Evolutionary conservation across 2,888 invertebrate species (phyloP).

Genomic region (Halictus ligatus): DNA sequence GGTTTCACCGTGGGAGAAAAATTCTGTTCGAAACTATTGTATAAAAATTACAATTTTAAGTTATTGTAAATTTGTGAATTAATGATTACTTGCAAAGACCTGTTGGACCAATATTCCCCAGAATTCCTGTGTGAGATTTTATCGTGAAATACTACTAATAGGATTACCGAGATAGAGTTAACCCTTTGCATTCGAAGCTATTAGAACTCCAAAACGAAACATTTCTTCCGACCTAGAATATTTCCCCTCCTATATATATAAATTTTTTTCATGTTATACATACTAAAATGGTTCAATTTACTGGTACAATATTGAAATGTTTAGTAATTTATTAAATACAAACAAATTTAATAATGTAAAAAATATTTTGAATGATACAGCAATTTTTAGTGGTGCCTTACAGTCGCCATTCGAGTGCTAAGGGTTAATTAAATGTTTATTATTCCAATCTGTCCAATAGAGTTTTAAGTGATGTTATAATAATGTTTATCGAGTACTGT

Average conservation of each 20-base stretch:
- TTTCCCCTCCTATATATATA: too few species aligned
- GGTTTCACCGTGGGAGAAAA: not conserved
- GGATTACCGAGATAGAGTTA: not conserved
- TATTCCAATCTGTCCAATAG: not conserved
- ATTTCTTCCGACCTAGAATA: too few species aligned
- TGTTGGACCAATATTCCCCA: not conserved
- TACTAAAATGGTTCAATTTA: too few species aligned
- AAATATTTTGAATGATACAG: too few species aligned
- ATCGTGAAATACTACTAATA: not conserved
- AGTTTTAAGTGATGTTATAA: not conserved
- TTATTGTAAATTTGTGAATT: not conserved
- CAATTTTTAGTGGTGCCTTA: too few species aligned
- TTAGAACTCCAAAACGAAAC: too few species aligned
- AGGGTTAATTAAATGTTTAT: not conserved
- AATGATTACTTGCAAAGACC: not conserved
- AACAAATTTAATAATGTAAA: too few species aligned
- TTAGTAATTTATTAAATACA: too few species aligned
- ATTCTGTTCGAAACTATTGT: not conserved
- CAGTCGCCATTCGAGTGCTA: not conserved
- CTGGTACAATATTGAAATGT: too few species aligned
- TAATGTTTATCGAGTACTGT: not conserved
- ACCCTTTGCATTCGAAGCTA: too few species aligned
- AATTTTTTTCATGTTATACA: too few species aligned
- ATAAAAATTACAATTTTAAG: not conserved
- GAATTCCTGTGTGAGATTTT: not conserved